Percentiles rank a stretch among this genome's conserved stretches.
These are phyloP conservation scores for Dasysyrphus tricinctus DNA, from an alignment of 2,888 invertebrate genomes.

Conservation along the genomic window DNA sequence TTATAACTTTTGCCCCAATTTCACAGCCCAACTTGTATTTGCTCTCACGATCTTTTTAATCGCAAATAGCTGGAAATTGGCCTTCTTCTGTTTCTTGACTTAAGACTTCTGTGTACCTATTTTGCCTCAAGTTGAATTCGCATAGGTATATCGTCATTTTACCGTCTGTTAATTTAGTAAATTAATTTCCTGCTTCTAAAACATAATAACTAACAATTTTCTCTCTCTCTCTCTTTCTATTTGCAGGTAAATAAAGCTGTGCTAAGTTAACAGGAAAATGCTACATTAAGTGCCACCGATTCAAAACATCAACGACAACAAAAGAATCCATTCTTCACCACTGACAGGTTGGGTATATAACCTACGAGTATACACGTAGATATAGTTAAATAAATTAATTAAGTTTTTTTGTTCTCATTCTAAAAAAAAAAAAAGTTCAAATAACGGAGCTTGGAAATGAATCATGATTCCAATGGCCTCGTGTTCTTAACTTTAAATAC, in stretches of 20 bases:
- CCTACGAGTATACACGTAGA: too few species aligned
- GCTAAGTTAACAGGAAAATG: slow-evolving; percentile 23
- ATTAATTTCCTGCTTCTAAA: slow-evolving; percentile 46
- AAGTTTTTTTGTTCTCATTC: slow-evolving; percentile 20
- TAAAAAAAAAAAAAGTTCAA: slow-evolving; percentile 34
- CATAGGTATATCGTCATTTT: too few species aligned
- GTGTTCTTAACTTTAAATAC: slow-evolving; percentile 22
- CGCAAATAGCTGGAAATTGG: neutral
- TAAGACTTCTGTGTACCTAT: neutral
- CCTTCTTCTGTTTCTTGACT: slow-evolving; percentile 7
- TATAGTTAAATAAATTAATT: slow-evolving; percentile 26
- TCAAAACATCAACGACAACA: slow-evolving; percentile 3
- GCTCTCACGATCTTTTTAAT: slow-evolving; percentile 50
- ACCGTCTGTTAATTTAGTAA: slow-evolving; percentile 47
- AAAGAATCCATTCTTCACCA: neutral
- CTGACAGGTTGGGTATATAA: slow-evolving; percentile 19
- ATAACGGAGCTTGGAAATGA: slow-evolving; percentile 38
- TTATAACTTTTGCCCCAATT: slow-evolving; percentile 58
- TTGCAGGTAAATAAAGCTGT: slow-evolving; percentile 57
- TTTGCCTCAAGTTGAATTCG: slow-evolving; percentile 13
- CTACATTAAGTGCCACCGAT: slow-evolving; percentile 9
- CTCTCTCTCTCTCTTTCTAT: slow-evolving; percentile 19
- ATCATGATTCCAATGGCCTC: slow-evolving; percentile 25
- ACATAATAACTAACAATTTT: slow-evolving; percentile 18
- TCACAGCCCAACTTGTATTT: slow-evolving; percentile 31